Evolutionary conservation across 1,140 invertebrate genomes (phyloP), one percentile per base, ranked within the genome.

Genomic region (Dinothrombium tinctorium): DNA sequence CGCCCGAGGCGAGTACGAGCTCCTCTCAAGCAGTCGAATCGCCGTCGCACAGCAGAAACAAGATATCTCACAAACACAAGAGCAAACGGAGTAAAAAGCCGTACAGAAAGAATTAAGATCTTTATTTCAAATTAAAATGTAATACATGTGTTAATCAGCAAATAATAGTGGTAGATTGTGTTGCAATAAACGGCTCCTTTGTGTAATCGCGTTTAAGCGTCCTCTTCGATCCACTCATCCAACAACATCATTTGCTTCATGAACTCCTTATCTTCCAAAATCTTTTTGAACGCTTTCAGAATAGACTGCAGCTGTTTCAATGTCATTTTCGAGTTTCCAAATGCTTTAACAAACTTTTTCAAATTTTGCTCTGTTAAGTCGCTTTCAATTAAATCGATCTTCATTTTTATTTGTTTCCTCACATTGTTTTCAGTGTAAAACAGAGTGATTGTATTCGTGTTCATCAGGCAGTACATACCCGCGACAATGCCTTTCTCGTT

Each of bases 401-500:
- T 23, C 14, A 46, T 28, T n/a, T 31, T 26, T 33, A 52, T 46
- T 22, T 47, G 47, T 9, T 43, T 24, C 14, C 47, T 44, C 4
- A 37, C 41, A 15, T 46, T 25, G n/a, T 41, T 33, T 2, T 28
- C 44, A 48, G 76, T 70, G 53, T 76, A 78, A 59, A 84, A 82
- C 49, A 82, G 66, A 14, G 76, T 78, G 51, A 81, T 72, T 20
- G 46, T 51, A 47, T 72, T 69, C 41, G 62, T 59, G 22, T 63
- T 43, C 42, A 51, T 48, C 6, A 59, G 43, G 53, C 84, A 83
- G 58, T 84, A 86, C 37, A 86, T 59, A 6, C 81, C 81, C 41
- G 80, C 77, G 7, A 69, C 66, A 3, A 83, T 62, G 40, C 79
- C 79, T 49, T 80, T 79, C 33, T 68, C 69, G 53, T 83, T 73